These are phyloP conservation scores for Brenthis hecate DNA, from an alignment of 2,888 invertebrate species.

Conservation along the genomic window DNA sequence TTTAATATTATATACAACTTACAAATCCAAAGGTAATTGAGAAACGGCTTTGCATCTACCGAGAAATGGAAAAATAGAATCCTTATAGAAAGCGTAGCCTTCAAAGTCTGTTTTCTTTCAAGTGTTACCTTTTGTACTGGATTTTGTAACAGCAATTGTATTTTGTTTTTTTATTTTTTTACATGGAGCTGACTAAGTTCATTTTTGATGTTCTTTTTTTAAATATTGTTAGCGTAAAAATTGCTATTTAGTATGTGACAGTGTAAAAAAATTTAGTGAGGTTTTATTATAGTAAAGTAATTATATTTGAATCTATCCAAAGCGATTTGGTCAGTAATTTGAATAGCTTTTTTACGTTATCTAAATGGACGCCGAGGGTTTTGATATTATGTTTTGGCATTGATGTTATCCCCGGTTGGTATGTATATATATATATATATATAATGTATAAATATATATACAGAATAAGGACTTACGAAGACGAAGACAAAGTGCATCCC, in stretches of 20 bases:
- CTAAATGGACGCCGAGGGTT: not conserved
- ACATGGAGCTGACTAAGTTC: slow-evolving; percentile 10
- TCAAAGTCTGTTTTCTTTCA: slow-evolving; percentile 22
- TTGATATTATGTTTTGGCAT: no score
- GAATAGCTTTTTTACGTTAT: not conserved
- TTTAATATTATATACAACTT: not conserved
- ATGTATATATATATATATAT: no score
- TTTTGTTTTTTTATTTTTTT: slow-evolving; percentile 14
- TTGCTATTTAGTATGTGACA: not conserved
- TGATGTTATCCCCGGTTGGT: no score
- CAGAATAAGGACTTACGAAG: no score
- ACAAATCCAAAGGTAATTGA: slow-evolving; percentile 18
- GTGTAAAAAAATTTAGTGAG: no score
- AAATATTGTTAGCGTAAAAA: not conserved
- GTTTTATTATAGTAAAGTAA: no score
- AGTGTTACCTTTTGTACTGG: slow-evolving; percentile 24
- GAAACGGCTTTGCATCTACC: slow-evolving; percentile 16
- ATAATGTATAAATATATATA: no score
- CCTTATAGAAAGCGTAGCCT: slow-evolving; percentile 23
- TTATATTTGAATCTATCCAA: not conserved
- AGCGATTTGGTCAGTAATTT: not conserved
- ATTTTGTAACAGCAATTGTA: slow-evolving; percentile 19
- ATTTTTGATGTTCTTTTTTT: slow-evolving; percentile 9
- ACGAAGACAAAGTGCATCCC: no score
- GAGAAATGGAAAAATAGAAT: slow-evolving; percentile 24